Evolutionary conservation across 2,888 invertebrate species (phyloP), one percentile per base, ranked within the genome.

Genomic region (Amphiduros pacificus): DNA sequence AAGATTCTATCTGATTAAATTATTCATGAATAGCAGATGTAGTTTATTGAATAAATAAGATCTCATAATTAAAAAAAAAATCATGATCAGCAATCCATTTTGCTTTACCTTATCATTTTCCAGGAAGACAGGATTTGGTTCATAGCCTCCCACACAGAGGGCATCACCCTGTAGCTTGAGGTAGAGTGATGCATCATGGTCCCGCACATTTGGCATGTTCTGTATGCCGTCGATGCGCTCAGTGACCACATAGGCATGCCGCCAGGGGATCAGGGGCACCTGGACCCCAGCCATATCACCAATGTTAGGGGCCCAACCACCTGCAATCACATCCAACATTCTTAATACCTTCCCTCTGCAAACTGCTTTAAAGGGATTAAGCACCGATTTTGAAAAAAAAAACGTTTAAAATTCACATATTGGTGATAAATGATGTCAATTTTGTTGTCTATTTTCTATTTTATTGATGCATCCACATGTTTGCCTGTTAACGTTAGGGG

Each of bases 81-180:
- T 44, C 44, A 44, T 44, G 5, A 4, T 9, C 6, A n/a, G 22
- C 44, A n/a, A n/a, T n/a, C n/a, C n/a, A n/a, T n/a, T n/a, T n/a
- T n/a, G n/a, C n/a, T n/a, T 44, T 22, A 44, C 44, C 44, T 22
- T 5, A 44, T 44, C 69, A 49, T 64, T 28, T 20, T 68, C 66
- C 61, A 54, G 58, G 63, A 94, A 86, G 65, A 89, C 88, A 0
- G 94, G 94, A 80, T 94, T 92, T 0, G 85, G 82, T 82, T 95
- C 94, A 77, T 94, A 95, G 0, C 94, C 94, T 14, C 94, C 94
- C 73, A 94, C 88, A 65, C 88, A 88, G 52, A 94, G 87, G 0
- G 90, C 87, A 73, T 92, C 74, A 5, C 73, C 74, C 64, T 74
- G 74, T 1, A 92, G 87, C 74, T 91, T 88, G 69, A 94, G 88